phyloP scores from a whole-genome alignment of 2,113 vertebrate species.

The Tor tambroides region DNA sequence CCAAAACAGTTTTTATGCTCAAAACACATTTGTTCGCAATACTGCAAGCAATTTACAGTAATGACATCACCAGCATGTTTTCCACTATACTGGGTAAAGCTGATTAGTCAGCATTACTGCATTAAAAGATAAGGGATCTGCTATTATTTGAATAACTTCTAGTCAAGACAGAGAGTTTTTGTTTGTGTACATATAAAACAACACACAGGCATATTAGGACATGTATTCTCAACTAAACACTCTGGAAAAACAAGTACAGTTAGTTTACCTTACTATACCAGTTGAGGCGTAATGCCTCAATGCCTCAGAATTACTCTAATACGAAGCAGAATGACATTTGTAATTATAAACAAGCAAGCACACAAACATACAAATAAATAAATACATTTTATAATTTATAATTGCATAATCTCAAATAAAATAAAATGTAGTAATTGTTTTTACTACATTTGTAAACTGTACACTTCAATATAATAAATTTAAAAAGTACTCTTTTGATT shows the following conservation, averaged over 20 bases:
- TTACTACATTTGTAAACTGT: not conserved
- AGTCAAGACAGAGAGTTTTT: not conserved
- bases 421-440: not conserved
- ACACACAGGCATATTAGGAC: not conserved
- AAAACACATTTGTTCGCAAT: conserved; percentile 9
- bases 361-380: not conserved
- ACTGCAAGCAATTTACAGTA: not conserved
- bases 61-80: conserved; percentile 1
- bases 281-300: not conserved
- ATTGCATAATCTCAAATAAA: not conserved
- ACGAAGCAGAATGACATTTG: not conserved
- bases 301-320: not conserved
- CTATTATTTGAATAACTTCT: not conserved
- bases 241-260: conserved; percentile 18
- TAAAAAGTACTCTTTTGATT: not conserved
- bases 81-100: not conserved
- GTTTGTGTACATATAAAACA: not conserved
- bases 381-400: not conserved
- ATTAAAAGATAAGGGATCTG: not conserved
- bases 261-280: not conserved
- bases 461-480: too few relatives aligned
- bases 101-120: conserved; percentile 6
- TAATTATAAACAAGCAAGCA: not conserved
- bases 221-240: not conserved
- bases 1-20: not conserved